Conservation (phyloP, 1,140 invertebrate species). For the Aplysia californica region DNA sequence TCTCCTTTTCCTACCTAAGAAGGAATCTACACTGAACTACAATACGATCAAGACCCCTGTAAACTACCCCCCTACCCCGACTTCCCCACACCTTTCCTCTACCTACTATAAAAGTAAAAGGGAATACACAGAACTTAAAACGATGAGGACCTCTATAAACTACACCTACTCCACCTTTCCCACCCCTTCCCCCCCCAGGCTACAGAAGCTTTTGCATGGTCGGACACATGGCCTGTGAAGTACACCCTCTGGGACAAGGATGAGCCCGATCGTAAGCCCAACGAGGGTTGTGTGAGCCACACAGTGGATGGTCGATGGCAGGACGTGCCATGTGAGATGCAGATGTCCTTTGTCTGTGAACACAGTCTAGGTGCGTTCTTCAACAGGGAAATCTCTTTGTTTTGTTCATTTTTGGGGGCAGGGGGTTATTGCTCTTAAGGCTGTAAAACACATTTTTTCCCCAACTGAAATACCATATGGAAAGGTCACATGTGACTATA, state of each 20-base stretch:
- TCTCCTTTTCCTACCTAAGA: too few species aligned
- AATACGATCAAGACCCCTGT: background rate
- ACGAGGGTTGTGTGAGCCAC: constrained; percentile 18
- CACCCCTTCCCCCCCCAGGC: background rate
- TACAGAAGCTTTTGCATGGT: background rate
- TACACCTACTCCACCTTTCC: background rate
- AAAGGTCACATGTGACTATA: too few species aligned
- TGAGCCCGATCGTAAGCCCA: constrained; percentile 10
- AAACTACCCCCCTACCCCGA: too few species aligned
- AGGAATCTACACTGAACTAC: too few species aligned
- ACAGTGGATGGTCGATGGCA: constrained; percentile 20
- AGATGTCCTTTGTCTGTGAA: constrained; percentile 20
- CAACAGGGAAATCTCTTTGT: too few species aligned
- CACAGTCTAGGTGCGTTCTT: background rate
- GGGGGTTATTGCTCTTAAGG: too few species aligned
- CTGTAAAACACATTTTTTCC: too few species aligned
- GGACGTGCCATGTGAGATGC: background rate
- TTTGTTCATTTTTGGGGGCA: too few species aligned
- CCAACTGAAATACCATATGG: too few species aligned
- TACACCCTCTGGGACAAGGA: constrained; percentile 28
- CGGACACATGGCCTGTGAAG: constrained; percentile 11
- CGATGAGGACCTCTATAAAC: background rate
- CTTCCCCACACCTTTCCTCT: too few species aligned
- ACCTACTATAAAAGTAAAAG: too few species aligned
- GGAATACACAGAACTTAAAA: background rate